These are phyloP conservation scores for Pseudobourletiella spinata DNA, from an alignment of 1,140 invertebrate species.

Conservation along the genomic window DNA sequence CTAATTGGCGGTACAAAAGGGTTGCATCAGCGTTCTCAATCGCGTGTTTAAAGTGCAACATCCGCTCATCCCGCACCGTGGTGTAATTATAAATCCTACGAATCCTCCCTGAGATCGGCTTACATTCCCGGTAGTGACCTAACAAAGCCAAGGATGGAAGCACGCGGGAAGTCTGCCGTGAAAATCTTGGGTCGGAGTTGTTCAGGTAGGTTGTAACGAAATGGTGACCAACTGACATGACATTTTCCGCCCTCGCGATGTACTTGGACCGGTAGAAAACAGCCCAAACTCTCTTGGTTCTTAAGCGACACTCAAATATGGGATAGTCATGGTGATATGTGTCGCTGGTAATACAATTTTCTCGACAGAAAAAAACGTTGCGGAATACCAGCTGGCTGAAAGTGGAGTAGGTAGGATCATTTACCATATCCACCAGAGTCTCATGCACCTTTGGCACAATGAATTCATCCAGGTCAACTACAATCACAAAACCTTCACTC, in stretches of 20 bases:
- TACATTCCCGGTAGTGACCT: conserved; percentile 30
- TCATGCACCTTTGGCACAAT: conserved; percentile 59
- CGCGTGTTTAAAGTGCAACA: neutral
- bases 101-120: conserved; percentile 18
- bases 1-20: neutral
- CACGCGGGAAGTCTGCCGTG: neutral
- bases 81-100: conserved; percentile 13
- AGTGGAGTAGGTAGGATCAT: neutral
- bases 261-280: conserved; percentile 20
- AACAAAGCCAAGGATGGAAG: conserved; percentile 3
- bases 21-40: neutral
- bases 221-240: conserved; percentile 30
- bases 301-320: conserved; percentile 19
- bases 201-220: conserved; percentile 17
- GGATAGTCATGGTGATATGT: no score
- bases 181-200: neutral
- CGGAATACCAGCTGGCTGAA: conserved; percentile 17
- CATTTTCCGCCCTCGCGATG: conserved; percentile 19
- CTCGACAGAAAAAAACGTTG: conserved; percentile 33
- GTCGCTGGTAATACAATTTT: no score
- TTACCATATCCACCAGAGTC: neutral
- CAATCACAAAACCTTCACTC: conserved; percentile 65
- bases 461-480: conserved; percentile 85
- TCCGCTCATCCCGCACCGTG: neutral
- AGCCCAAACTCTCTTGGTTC: conserved; percentile 31